phyloP scores from a whole-genome alignment of 2,113 vertebrate genomes.

The Phasianus colchicus region DNA sequence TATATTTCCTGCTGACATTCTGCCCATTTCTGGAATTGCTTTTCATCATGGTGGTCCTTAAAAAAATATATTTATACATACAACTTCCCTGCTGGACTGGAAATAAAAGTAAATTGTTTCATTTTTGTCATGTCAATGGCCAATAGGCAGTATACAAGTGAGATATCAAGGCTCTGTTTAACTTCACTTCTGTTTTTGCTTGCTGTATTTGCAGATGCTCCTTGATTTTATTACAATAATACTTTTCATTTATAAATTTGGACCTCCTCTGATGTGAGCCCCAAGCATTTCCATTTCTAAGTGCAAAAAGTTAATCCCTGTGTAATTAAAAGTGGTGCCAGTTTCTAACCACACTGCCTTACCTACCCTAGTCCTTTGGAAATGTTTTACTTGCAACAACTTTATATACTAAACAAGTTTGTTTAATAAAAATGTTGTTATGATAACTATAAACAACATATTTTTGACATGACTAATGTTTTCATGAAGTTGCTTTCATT shows the following conservation, averaged over 20 bases:
- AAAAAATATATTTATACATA: conserved; percentile 61
- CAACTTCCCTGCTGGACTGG: conserved; percentile 39
- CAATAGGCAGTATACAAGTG: neutral
- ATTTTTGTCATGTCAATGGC: conserved; percentile 68
- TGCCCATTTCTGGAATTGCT: conserved; percentile 11
- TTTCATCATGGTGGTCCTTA: conserved; percentile 43
- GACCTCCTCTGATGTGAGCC: conserved; percentile 52
- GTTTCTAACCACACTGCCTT: conserved; percentile 59
- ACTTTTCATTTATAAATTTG: conserved; percentile 65
- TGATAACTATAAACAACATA: conserved; percentile 77
- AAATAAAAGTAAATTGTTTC: conserved; percentile 64
- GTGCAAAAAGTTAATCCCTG: conserved; percentile 53
- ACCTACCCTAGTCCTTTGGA: conserved; percentile 62
- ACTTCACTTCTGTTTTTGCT: conserved; percentile 59
- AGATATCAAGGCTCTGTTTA: conserved; percentile 30
- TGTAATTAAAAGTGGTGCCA: conserved; percentile 65
- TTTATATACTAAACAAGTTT: conserved; percentile 70
- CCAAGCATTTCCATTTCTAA: conserved; percentile 71
- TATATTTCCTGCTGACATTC: neutral
- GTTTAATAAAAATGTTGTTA: conserved; percentile 75
- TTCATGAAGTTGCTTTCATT: conserved; percentile 65
- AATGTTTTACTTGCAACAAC: conserved; percentile 51
- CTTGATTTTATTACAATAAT: conserved; percentile 73
- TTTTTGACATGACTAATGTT: conserved; percentile 75
- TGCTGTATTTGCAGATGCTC: conserved; percentile 66